phyloP scores from a whole-genome alignment of 2,113 vertebrate genomes.

The Phodopus roborovskii region DNA sequence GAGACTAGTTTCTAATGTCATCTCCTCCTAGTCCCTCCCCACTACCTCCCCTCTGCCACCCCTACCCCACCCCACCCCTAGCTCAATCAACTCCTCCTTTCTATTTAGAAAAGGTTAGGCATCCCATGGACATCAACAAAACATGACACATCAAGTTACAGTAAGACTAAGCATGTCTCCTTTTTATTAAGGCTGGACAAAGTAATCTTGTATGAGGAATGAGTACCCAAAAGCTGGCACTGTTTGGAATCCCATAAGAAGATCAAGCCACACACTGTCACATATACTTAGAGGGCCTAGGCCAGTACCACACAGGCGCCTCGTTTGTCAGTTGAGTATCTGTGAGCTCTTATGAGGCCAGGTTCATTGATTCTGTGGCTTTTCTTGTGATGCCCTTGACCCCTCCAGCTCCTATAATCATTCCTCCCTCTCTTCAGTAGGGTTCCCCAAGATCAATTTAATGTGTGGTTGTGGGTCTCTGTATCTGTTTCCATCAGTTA shows the following conservation, averaged over 20 bases:
- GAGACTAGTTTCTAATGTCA: too few relatives aligned
- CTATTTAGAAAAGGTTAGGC: not conserved
- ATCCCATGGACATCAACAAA: not conserved
- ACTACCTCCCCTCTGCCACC: not conserved
- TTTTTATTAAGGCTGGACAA: not conserved
- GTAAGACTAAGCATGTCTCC: not conserved
- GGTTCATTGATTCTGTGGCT: not conserved
- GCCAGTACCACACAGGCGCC: not conserved
- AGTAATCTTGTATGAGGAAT: not conserved
- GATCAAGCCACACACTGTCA: not conserved
- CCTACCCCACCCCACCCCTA: not conserved
- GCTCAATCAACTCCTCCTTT: not conserved
- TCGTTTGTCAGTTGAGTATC: not conserved
- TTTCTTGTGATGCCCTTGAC: not conserved
- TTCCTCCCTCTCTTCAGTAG: not conserved
- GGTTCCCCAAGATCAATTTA: not conserved
- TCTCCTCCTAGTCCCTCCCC: not conserved
- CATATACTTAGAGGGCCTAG: not conserved
- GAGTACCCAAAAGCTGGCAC: not conserved
- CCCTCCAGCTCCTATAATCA: not conserved
- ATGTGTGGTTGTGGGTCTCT: not conserved
- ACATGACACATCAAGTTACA: not conserved
- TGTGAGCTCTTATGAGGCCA: not conserved
- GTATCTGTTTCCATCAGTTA: not conserved
- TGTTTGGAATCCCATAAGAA: not conserved